A percentile compares a stretch with the other conserved stretches of the same genome.
phyloP scores from a whole-genome alignment of 2,113 vertebrate genomes.

The Pionites leucogaster region DNA sequence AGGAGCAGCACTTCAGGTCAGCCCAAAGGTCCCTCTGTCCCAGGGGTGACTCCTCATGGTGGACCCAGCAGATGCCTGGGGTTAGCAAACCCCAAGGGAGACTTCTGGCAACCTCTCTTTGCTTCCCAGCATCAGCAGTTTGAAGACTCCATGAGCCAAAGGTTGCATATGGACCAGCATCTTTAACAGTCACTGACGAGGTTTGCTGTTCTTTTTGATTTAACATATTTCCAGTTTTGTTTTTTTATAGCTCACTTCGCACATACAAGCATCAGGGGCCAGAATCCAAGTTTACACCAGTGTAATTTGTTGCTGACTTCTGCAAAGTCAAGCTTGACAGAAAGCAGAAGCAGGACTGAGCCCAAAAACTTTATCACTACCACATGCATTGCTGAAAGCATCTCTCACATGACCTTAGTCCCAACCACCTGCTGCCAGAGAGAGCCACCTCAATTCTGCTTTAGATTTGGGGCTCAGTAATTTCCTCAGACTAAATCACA shows the following conservation, averaged over 20 bases:
- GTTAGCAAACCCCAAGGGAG: neutral
- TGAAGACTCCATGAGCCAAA: constrained; percentile 50
- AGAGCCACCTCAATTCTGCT: neutral
- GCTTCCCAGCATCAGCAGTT: neutral
- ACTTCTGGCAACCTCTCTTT: neutral
- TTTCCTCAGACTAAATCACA: neutral
- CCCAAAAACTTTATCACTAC: constrained; percentile 6
- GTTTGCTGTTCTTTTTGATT: constrained; percentile 66
- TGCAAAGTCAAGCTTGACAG: constrained; percentile 40
- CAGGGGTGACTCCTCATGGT: neutral
- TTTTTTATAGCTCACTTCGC: constrained; percentile 50
- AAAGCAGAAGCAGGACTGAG: constrained; percentile 31
- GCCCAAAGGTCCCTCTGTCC: neutral
- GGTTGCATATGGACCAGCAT: constrained; percentile 64
- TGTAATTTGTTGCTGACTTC: constrained; percentile 51
- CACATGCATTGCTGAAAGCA: constrained; percentile 2
- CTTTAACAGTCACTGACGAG: constrained; percentile 43
- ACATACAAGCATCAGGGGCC: constrained; percentile 33
- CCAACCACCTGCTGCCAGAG: neutral
- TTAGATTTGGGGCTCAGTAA: neutral
- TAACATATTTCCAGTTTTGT: constrained; percentile 60
- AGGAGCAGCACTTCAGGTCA: neutral
- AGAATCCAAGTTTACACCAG: constrained; percentile 61
- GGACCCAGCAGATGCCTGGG: neutral
- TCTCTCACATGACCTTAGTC: neutral